Evolutionary conservation across 1,140 invertebrate species (phyloP).

Genomic region (Pseudomyrmex flavicornis): DNA sequence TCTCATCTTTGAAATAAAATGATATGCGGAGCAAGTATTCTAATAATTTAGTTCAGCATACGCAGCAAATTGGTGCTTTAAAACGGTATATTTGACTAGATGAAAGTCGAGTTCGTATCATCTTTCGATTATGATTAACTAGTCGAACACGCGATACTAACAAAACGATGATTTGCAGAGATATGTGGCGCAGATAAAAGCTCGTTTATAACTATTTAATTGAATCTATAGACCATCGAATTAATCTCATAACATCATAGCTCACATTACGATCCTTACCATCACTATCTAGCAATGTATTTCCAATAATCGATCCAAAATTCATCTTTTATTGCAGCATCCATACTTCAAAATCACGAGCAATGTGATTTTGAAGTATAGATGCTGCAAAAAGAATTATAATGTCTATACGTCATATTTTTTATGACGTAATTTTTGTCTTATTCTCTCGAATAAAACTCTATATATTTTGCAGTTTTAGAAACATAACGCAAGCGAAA

Average conservation of each 20-base stretch:
- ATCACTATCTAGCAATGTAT: neutral
- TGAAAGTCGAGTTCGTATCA: constrained; percentile 25
- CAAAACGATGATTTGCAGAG: constrained; percentile 35
- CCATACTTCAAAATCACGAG: no score
- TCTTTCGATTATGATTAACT: constrained; percentile 20
- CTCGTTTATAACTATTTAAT: constrained; percentile 59
- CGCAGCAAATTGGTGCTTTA: constrained; percentile 56
- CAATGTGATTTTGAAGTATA: no score
- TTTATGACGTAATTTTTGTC: neutral
- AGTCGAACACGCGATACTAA: constrained; percentile 25
- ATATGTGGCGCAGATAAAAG: constrained; percentile 17
- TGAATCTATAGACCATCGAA: neutral
- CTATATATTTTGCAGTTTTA: no score
- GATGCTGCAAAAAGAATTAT: no score
- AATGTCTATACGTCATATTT: neutral
- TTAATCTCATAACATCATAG: constrained; percentile 17
- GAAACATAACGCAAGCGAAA: no score
- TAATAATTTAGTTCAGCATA: constrained; percentile 19
- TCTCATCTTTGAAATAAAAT: constrained; percentile 45
- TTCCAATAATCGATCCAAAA: neutral
- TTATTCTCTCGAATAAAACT: no score
- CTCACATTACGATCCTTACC: neutral
- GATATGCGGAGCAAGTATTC: constrained; percentile 35
- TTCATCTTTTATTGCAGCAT: neutral
- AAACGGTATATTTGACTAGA: constrained; percentile 36